Evolutionary conservation across 2,888 invertebrate species (phyloP).

Genomic region (Amphipyra berbera): DNA sequence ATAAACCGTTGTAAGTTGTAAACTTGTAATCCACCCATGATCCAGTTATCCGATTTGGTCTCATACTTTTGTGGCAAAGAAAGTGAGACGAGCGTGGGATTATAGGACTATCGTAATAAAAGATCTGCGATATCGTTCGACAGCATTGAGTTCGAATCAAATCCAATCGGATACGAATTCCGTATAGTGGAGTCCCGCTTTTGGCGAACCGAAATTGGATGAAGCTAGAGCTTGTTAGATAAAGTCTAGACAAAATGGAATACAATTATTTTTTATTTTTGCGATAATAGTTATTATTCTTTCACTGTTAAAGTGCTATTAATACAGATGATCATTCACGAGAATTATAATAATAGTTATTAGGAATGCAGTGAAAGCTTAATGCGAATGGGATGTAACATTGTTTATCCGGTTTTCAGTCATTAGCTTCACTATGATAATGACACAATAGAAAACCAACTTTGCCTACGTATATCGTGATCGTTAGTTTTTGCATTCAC

Average conservation of each 20-base stretch:
- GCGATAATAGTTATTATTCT: slow-evolving; percentile 24
- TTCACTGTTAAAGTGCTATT: slow-evolving; percentile 23
- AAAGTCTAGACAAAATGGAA: slow-evolving; percentile 56
- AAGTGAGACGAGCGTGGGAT: slow-evolving; percentile 81
- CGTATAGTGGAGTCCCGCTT: slow-evolving; percentile 43
- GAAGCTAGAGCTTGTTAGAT: slow-evolving; percentile 48
- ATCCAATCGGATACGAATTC: slow-evolving; percentile 53
- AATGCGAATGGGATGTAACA: slow-evolving; percentile 41
- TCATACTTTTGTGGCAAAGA: slow-evolving; percentile 68
- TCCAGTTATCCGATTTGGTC: slow-evolving; percentile 75
- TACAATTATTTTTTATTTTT: slow-evolving; percentile 19
- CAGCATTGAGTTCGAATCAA: slow-evolving; percentile 56
- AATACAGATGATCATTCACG: slow-evolving; percentile 21
- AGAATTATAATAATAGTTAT: slow-evolving; percentile 30
- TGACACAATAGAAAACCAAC: slow-evolving; percentile 32
- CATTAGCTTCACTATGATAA: slow-evolving; percentile 17
- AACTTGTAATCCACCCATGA: slow-evolving; percentile 65
- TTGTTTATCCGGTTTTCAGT: slow-evolving; percentile 36
- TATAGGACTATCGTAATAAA: slow-evolving; percentile 71
- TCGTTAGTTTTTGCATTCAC: slow-evolving; percentile 35
- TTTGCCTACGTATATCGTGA: slow-evolving; percentile 11
- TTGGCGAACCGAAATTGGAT: slow-evolving; percentile 57
- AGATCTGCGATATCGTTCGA: slow-evolving; percentile 64
- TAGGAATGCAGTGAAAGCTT: slow-evolving; percentile 56
- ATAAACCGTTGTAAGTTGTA: slow-evolving; percentile 72